Base-by-base conservation (phyloP, 2,888 invertebrate species). In the Cheilosia vulpina region DNA sequence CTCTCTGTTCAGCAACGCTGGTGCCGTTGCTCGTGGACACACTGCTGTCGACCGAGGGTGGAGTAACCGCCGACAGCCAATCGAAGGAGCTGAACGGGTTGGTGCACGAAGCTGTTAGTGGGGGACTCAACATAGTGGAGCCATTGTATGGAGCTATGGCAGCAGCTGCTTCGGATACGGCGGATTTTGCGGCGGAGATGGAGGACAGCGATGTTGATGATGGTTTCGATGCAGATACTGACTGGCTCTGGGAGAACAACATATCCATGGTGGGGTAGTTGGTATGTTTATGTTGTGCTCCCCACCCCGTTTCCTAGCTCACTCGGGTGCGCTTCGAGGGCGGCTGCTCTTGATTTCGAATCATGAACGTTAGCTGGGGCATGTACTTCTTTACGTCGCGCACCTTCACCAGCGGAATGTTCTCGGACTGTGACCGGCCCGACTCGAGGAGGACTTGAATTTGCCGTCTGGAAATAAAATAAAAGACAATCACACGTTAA, bases 301-400 rank as follows among this genome's bases (percentile, higher is more conserved):
- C 92, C 93, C 91, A 92, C 90, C 92, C 92, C 92, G 90, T 90
- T 90, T 92, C 93, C 92, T 92, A 92, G 92, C 92, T 92, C 87
- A 92, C 90, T 78, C 93, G 91, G 45, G 91, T 89, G 43, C 92
- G 90, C 87, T 92, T 92, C 60, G 90, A 89, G 57, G 91, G 91
- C 88, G 92, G 92, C 89, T 92, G 91, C 79, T 92, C 92, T 88
- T 91, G 90, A 87, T 90, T 91, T 88, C 92, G 91, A 92, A 96
- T 94, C 96, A 97, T 97, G 93, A 97, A 97, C 91, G 96, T 96
- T 93, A 97, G 93, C 92, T 97, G 97, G 38, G 96, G 96, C 96
- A 97, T 96, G 92, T 94, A 97, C 90, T 95, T 95, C 93, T 97
- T 95, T 87, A 97, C 95, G 93, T 96, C 96, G 87, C 96, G 95